These are phyloP conservation scores for Drosophila nigromelanica DNA, from an alignment of 1,140 invertebrate species.

Conservation along the genomic window DNA sequence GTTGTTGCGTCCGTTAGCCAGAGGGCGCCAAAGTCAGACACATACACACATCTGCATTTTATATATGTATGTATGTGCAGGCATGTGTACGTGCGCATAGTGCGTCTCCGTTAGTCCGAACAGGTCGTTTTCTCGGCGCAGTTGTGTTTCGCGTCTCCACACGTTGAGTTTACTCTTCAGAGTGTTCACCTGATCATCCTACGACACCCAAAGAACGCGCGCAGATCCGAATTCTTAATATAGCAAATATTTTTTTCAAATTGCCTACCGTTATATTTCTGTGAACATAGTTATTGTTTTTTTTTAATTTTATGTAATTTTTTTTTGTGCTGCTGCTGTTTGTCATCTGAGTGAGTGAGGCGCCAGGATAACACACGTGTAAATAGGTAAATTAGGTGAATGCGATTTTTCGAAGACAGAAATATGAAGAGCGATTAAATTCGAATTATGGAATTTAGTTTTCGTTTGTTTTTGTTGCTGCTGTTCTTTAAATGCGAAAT, in stretches of 20 bases:
- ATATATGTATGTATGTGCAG: background rate
- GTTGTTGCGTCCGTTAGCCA: constrained; percentile 2
- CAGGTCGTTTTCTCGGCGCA: constrained; percentile 62
- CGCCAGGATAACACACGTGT: constrained; percentile 34
- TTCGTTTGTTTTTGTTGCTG: constrained; percentile 4
- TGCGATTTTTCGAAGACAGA: background rate
- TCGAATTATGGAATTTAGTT: background rate
- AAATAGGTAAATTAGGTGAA: constrained; percentile 32
- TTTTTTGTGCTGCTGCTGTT: constrained; percentile 16
- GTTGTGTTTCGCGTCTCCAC: constrained; percentile 73
- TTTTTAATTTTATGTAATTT: constrained; percentile 11
- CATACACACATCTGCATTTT: background rate
- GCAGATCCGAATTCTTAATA: constrained; percentile 14
- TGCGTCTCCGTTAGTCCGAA: constrained; percentile 38
- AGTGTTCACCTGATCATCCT: background rate
- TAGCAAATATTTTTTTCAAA: constrained; percentile 25
- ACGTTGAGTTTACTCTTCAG: constrained; percentile 64
- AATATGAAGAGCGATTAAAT: background rate
- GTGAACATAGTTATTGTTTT: constrained; percentile 13
- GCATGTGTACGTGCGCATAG: constrained; percentile 11
- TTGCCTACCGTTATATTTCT: constrained; percentile 22
- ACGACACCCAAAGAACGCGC: constrained; percentile 36
- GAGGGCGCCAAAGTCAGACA: constrained; percentile 19
- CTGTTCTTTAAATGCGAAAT: constrained; percentile 14
- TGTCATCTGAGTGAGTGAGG: background rate